Conservation (phyloP, 2,797 vertebrate genomes). For the Melopsittacus undulatus region DNA sequence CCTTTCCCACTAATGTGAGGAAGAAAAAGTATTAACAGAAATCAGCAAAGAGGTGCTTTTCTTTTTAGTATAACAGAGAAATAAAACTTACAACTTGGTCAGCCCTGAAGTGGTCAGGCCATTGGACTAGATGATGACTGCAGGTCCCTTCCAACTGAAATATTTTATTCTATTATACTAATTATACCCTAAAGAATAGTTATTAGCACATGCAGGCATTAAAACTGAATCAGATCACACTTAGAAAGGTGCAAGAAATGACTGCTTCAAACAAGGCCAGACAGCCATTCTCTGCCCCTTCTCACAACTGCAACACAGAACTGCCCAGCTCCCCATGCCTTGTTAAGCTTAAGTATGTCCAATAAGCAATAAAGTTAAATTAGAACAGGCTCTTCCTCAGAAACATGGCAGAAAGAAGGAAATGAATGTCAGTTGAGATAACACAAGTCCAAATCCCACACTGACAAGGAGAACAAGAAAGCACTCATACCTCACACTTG, state of each 20-base stretch:
- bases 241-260: not conserved
- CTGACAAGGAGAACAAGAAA: not conserved
- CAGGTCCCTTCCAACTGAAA: not conserved
- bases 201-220: not conserved
- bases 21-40: not conserved
- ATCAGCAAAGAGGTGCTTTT: not conserved
- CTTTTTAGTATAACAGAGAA: not conserved
- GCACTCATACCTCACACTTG: not conserved
- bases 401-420: not conserved
- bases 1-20: not conserved
- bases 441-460: not conserved
- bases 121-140: not conserved
- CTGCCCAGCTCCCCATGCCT: not conserved
- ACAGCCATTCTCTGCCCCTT: not conserved
- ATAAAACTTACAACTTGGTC: not conserved
- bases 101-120: not conserved
- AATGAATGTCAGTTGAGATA: not conserved
- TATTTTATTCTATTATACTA: not conserved
- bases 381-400: not conserved
- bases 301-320: rapidly evolving
- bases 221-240: not conserved
- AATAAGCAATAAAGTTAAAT: not conserved
- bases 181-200: not conserved
- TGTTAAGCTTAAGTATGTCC: not conserved
- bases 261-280: not conserved